These are phyloP conservation scores for Uria lomvia DNA, from an alignment of 2,113 vertebrate genomes.

Conservation along the genomic window DNA sequence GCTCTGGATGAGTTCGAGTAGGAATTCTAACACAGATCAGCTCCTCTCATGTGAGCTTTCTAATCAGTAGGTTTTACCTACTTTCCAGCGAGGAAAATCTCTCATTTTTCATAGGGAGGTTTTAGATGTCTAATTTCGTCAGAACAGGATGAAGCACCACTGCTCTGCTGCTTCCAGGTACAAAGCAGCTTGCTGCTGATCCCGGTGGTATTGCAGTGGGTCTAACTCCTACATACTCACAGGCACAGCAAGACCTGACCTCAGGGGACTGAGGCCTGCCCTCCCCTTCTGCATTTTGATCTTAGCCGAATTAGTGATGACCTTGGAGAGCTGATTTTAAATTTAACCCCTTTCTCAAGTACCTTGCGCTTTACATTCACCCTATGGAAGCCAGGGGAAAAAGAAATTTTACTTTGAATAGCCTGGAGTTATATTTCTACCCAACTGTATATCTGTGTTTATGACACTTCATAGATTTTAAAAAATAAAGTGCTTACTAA, in stretches of 20 bases:
- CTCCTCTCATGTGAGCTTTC: background rate
- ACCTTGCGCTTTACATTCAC: background rate
- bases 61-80: background rate
- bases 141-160: background rate
- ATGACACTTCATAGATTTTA: background rate
- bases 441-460: background rate
- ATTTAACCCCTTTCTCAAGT: background rate
- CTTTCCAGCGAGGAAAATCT: background rate
- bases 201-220: background rate
- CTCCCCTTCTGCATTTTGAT: background rate
- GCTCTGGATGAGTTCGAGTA: background rate
- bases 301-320: background rate
- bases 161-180: background rate
- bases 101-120: background rate
- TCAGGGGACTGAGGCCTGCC: background rate
- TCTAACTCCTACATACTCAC: rapidly evolving
- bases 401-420: background rate
- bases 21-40: background rate
- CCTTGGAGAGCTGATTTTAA: background rate
- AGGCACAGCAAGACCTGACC: background rate
- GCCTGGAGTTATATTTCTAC: background rate
- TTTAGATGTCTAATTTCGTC: background rate
- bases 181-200: background rate
- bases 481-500: background rate
- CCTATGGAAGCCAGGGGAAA: background rate